Evolutionary conservation across 1,140 invertebrate genomes (phyloP).

Genomic region (Coelopa frigida): DNA sequence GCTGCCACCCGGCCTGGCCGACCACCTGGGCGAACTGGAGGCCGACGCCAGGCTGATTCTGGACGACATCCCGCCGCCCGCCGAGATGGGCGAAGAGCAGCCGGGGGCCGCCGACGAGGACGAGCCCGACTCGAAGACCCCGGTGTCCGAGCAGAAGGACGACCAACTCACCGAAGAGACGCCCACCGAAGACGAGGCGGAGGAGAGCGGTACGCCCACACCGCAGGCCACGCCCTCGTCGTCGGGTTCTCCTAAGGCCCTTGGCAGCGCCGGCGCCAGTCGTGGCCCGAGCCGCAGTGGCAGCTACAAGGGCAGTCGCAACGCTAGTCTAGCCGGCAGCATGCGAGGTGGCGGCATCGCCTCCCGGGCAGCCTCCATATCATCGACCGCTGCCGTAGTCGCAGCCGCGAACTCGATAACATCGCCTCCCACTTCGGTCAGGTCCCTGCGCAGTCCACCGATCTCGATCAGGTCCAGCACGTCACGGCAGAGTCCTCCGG

Average conservation of each 20-base stretch:
- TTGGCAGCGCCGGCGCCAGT: constrained; percentile 13
- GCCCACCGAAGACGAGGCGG: constrained; percentile 13
- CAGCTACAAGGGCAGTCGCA: constrained; percentile 17
- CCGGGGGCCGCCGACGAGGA: constrained; percentile 5
- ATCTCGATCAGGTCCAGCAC: constrained; percentile 5
- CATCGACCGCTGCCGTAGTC: constrained; percentile 6
- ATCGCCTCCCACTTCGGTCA: constrained; percentile 31
- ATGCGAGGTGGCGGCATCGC: constrained; percentile 11
- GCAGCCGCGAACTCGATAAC: constrained; percentile 9
- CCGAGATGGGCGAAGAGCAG: constrained; percentile 17
- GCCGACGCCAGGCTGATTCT: constrained; percentile 13
- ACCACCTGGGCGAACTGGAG: constrained; percentile 30
- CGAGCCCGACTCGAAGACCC: constrained; percentile 1
- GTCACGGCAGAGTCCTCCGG: constrained; percentile 11
- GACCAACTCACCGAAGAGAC: constrained; percentile 20
- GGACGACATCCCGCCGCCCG: constrained; percentile 28
- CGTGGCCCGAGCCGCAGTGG: constrained; percentile 20
- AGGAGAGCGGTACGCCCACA: constrained; percentile 12
- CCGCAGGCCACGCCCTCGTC: constrained; percentile 15
- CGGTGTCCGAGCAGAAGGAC: constrained; percentile 13
- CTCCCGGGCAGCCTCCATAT: constrained; percentile 13
- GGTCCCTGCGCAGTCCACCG: constrained; percentile 19
- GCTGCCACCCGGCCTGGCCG: constrained; percentile 32
- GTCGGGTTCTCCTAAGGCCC: constrained; percentile 18
- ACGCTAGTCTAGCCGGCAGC: constrained; percentile 18